These are phyloP conservation scores for Polypterus bichir DNA, from an alignment of 2,113 vertebrate species.

Conservation along the genomic window DNA sequence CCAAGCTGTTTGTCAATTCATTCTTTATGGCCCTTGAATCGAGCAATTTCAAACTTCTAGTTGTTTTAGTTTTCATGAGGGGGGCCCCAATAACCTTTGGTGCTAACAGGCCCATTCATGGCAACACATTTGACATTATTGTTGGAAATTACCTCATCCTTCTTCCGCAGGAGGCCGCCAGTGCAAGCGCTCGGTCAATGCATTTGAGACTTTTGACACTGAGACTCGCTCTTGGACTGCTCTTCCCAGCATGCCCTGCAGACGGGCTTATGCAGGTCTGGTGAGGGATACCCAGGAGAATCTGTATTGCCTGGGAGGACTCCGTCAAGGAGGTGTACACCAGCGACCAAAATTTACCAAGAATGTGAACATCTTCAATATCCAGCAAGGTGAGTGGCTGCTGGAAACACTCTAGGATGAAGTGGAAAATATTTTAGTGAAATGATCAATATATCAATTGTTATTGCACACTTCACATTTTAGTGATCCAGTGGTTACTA, in stretches of 20 bases:
- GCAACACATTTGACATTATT: no score
- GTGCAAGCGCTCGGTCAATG: slow-evolving; percentile 76
- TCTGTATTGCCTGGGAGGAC: slow-evolving; percentile 81
- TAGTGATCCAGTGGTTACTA: background rate
- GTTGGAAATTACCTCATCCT: no score
- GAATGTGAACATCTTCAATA: slow-evolving; percentile 82
- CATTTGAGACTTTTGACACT: slow-evolving; percentile 81
- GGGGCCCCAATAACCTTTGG: no score
- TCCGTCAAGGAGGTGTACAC: slow-evolving; percentile 80
- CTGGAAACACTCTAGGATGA: background rate
- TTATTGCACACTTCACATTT: background rate
- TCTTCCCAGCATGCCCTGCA: slow-evolving; percentile 78
- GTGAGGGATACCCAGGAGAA: slow-evolving; percentile 57
- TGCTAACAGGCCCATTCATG: no score
- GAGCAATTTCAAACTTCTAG: no score
- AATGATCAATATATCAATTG: background rate
- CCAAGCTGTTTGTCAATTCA: no score
- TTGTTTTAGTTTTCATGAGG: no score
- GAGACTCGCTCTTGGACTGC: slow-evolving; percentile 75
- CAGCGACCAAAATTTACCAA: slow-evolving; percentile 90
- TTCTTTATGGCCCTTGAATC: no score
- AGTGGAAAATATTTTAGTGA: background rate
- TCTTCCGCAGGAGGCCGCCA: slow-evolving; percentile 71
- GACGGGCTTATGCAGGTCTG: slow-evolving; percentile 81
- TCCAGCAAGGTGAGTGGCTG: slow-evolving; percentile 64